Evolutionary conservation across 2,888 invertebrate genomes (phyloP), one percentile per base, ranked within the genome.

Genomic region (Nowickia ferox): DNA sequence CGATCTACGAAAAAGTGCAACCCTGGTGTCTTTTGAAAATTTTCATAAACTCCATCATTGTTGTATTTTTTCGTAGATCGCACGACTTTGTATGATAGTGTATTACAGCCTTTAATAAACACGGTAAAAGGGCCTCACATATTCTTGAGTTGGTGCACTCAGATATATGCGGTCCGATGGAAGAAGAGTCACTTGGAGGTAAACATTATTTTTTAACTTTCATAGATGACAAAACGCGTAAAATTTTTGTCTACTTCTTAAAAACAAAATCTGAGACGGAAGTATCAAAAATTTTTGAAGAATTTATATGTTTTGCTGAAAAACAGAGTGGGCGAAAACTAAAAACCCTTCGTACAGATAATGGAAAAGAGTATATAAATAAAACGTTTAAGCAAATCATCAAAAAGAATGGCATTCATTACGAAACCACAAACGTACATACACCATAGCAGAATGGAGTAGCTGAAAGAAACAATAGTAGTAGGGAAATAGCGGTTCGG

Each of bases 131-230:
- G 66, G 87, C 90, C 11, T 87, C 42, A 17, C 44, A 79, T 61
- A 55, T 87, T 48, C 84, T 92, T 42, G 90, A 92, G 30, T 6
- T 91, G n/a, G 79, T 92, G 4, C 92, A 92, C 74, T 82, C 90
- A 1, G 92, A 92, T 84, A 75, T 92, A 0, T 91, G 92, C 87
- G 91, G 92, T 8, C 91, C 91, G 8, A 91, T 92, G 90, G 89
- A 91, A 79, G 85, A 76, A 5, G 65, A 79, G 11, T 92, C 92
- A 6, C 42, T 79, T 46, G 84, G 87, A 15, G 79, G 63, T 2
- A 61, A 48, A 3, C 55, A 44, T 48, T 83, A 79, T 17, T 74
- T 87, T 10, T 4, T 84, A 15, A 63, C 78, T 2, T 48, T 80
- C 3, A 75, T 84, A 38, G 83, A 85, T 66, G 85, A 85, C 40